Percentiles rank a stretch among this genome's conserved stretches.
Conservation (phyloP, 2,888 invertebrate species). For the Cremastobaeus sp. region DNA sequence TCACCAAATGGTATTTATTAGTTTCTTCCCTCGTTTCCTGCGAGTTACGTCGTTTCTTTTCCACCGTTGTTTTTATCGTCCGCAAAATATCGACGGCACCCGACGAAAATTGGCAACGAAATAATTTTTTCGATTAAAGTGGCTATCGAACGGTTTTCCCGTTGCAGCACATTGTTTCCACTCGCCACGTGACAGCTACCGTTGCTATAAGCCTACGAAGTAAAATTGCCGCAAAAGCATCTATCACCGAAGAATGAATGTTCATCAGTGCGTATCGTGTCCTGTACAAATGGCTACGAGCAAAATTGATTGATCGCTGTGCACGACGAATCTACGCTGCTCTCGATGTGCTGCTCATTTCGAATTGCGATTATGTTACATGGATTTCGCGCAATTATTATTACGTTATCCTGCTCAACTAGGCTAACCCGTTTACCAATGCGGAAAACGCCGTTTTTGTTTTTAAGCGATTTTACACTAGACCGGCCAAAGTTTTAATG, state of each 20-base stretch:
- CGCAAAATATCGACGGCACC: slow-evolving; percentile 15
- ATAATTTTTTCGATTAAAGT: slow-evolving; percentile 42
- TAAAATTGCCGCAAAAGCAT: slow-evolving; percentile 39
- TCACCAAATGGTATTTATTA: not conserved
- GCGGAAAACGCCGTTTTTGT: slow-evolving; percentile 35
- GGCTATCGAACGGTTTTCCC: slow-evolving; percentile 15
- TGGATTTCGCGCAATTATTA: slow-evolving; percentile 25
- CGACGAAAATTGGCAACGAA: slow-evolving; percentile 24
- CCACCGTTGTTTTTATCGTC: no score
- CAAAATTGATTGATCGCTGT: slow-evolving; percentile 56
- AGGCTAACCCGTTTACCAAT: slow-evolving; percentile 21
- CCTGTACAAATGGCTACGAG: slow-evolving; percentile 35
- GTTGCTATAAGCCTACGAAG: slow-evolving; percentile 41
- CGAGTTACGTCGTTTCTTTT: no score
- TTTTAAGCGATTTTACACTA: slow-evolving; percentile 30
- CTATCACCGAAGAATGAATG: slow-evolving; percentile 49
- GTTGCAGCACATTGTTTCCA: slow-evolving; percentile 39
- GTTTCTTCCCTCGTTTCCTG: not conserved
- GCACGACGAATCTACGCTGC: slow-evolving; percentile 28
- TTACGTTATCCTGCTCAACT: slow-evolving; percentile 31
- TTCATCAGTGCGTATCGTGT: slow-evolving; percentile 53
- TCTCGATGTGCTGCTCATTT: slow-evolving; percentile 23
- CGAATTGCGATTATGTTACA: slow-evolving; percentile 26
- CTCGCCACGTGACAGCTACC: slow-evolving; percentile 40
- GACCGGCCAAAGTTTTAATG: slow-evolving; percentile 30